Evolutionary conservation across 2,113 vertebrate species (phyloP), one percentile per base, ranked within the genome.

Genomic region (Mustela nigripes): DNA sequence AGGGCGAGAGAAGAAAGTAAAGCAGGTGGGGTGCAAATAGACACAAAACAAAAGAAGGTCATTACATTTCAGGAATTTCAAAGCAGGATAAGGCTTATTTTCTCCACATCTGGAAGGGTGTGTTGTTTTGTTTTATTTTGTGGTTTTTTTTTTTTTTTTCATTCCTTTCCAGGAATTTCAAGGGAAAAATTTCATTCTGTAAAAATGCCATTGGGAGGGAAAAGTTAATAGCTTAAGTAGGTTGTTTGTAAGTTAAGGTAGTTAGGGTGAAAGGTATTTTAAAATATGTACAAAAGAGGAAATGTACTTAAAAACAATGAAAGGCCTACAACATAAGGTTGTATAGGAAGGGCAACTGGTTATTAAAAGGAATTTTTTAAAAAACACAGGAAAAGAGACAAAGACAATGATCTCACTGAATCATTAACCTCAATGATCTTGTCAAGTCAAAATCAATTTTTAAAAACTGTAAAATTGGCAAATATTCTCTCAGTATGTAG

Each of bases 151-250:
- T 8, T 93, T 50, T 69, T 65, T 5, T 74, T 67, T 93, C 86
- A 96, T 96, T 96, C 83, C 94, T 92, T 36, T 36, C 36, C 36
- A 36, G 36, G 26, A 95, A 92, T 97, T 92, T 95, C 96, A 98
- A 96, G 45, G 88, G 45, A 84, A 94, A 22, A 94, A 60, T 97
- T 91, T 88, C 50, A 84, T 82, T 86, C 60, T 91, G 26, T 85
- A 33, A 97, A 96, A 97, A 87, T 78, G 22, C 14, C n/a, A 62
- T 33, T 85, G 24, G 56, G 79, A 80, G 60, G 60, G 91, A n/a
- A 78, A 63, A 93, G 5, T 39, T 65, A 85, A 69, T 10, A 83
- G 71, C 33, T 65, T 67, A 94, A 78, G 19, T 48, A 91, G 65
- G n/a, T 16, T 56, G 1, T 80, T 86, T 60, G 22, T 74, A 74